Base-by-base conservation (phyloP, 2,797 vertebrate genomes). In the Sternotherus odoratus region DNA sequence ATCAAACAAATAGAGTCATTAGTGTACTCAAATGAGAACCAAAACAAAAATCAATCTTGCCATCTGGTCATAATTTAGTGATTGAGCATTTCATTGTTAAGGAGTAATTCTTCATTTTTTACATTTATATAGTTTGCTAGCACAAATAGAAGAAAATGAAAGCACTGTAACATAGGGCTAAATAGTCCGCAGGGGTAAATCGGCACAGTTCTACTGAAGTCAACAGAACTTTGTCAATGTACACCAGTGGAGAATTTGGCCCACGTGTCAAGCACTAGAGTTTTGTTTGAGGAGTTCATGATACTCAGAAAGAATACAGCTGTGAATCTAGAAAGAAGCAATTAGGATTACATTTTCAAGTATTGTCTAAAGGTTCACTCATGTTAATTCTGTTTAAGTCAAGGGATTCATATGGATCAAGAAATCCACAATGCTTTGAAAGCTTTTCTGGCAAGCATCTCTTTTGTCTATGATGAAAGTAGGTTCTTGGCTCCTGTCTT, bases 131-230 rank as follows among this genome's bases (percentile, higher is more conserved):
- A 56, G 6, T 88, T 90, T 56, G 60, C 92, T 85, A 88, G 88
- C 69, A 88, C 72, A 83, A 93, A 75, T 82, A 92, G 91, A 91
- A 92, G 51, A 88, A 90, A 94, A 95, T 90, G 36, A 88, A 85
- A 85, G 93, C 90, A 93, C 82, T 92, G 11, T 87, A 93, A 90
- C 82, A 53, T 72, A 91, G 84, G 86, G 48, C 49, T 43, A 53
- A 89, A 86, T 60, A 60, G 36, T 85, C 74, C n/a, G 69, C 6
- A 69, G 49, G 5, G 63, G 3, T 85, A 83, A 86, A 91, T n/a
- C 53, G 78, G 19, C 1, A 0, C 12, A 79, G 83, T 83, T 82
- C 87, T 50, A 11, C 10, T 80, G 46, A 39, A 78, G 57, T 72
- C 60, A 96, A 8, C 15, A 56, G 39, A 56, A 80, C 26, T 80